Base-by-base conservation (phyloP, 2,888 invertebrate genomes). In the Lycia hirtaria region DNA sequence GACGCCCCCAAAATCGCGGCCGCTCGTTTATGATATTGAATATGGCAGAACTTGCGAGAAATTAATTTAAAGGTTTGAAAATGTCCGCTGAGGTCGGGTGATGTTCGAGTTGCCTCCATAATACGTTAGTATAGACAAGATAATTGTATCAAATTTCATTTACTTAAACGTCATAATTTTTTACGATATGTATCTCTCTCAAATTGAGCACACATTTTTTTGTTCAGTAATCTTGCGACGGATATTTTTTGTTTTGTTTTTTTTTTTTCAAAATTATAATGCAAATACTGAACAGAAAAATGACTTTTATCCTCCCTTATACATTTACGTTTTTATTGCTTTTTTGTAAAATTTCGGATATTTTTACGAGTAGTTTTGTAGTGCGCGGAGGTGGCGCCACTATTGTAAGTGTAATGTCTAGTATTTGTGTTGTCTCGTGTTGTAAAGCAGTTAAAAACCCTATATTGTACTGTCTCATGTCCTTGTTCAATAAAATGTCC, bases 1-100 rank as follows among this genome's bases (percentile, higher is more conserved):
- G 89, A 87, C 86, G 86, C 85, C 78, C 78, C 78, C 76, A 85
- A 91, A 91, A 85, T 78, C 78, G 86, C 87, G 90, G 87, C 86
- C 86, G 80, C 82, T 73, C 80, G 78, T 82, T 80, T 77, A 79
- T 80, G 80, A 83, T 87, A 77, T 89, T 90, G 69, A 87, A 78
- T 91, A 91, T 91, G 68, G 91, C 91, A 92, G 91, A 81, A 80
- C 79, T 82, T 67, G 63, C 60, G 80, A 80, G 78, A 83, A 90
- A 87, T 81, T 80, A 76, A 72, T 72, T n/a, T 85, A 90, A 85
- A 88, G 87, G 86, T 86, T 81, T 73, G 91, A 90, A 92, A 92
- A 92, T 86, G 89, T 88, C 89, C 85, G 87, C 87, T 73, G 77
- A 80, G 80, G 81, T 78, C 75, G 79, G 77, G 71, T 72, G 83